A percentile compares a stretch with the other conserved stretches of the same genome.
Conservation (phyloP, 2,113 vertebrate genomes). For the Hystrix brachyura region DNA sequence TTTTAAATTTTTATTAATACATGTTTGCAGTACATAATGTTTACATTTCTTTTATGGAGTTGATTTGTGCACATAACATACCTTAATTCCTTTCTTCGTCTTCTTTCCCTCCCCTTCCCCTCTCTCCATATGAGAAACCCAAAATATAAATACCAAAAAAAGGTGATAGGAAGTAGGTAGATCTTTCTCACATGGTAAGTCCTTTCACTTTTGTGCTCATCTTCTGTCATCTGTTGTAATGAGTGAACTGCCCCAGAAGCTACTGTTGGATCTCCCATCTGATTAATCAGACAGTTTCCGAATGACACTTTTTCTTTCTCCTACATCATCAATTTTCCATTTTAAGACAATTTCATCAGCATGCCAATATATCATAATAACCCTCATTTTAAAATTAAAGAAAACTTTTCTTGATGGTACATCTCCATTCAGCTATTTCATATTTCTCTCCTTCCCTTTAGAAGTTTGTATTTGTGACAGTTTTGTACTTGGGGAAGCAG, state of each 20-base stretch:
- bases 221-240: neutral
- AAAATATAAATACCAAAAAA: neutral
- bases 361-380: neutral
- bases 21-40: neutral
- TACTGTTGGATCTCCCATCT: neutral
- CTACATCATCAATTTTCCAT: neutral
- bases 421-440: neutral
- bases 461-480: neutral
- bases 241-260: neutral
- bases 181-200: neutral
- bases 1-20: neutral
- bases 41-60: neutral
- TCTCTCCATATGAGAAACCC: neutral
- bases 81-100: neutral
- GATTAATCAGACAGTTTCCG: neutral
- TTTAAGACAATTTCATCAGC: neutral
- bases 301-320: neutral
- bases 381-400: constrained; percentile 7
- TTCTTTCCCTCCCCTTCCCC: neutral
- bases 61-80: neutral
- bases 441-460: neutral
- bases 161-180: neutral
- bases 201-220: neutral
- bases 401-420: neutral
- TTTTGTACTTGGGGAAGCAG: neutral